phyloP scores from a whole-genome alignment of 2,888 invertebrate genomes.

The Dasypolia templi region DNA sequence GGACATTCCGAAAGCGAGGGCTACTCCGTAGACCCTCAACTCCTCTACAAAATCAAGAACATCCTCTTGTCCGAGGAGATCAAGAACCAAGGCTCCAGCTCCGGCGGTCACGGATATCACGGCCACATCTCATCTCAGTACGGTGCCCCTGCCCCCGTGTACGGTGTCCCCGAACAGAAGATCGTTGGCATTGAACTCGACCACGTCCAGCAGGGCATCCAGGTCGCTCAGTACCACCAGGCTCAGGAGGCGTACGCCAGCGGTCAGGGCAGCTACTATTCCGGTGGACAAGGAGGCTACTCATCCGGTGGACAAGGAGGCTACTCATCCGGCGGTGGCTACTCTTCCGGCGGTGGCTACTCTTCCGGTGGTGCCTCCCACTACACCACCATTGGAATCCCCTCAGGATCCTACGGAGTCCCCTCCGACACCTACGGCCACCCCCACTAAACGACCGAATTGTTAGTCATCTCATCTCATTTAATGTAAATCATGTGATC shows the following conservation, averaged over 20 bases:
- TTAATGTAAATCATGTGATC: constrained; percentile 88
- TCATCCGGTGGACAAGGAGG: constrained; percentile 70
- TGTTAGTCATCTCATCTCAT: constrained; percentile 86
- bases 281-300: constrained; percentile 75
- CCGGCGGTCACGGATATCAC: constrained; percentile 85
- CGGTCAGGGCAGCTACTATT: constrained; percentile 81
- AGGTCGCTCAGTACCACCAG: constrained; percentile 96
- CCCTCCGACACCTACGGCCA: constrained; percentile 87
- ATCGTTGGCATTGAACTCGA: constrained; percentile 96
- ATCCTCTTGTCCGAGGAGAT: constrained; percentile 95
- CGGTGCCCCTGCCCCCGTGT: constrained; percentile 92
- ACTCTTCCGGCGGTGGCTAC: constrained; percentile 72
- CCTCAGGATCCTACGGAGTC: constrained; percentile 88
- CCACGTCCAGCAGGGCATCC: constrained; percentile 96
- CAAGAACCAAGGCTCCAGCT: constrained; percentile 89
- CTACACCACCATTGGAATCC: constrained; percentile 84
- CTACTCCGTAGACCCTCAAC: constrained; percentile 94
- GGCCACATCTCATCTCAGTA: constrained; percentile 92
- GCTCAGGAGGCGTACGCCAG: constrained; percentile 90
- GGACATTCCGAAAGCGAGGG: constrained; percentile 94
- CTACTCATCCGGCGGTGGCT: constrained; percentile 77
- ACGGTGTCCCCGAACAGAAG: constrained; percentile 92
- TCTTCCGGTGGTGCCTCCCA: constrained; percentile 72
- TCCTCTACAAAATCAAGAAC: constrained; percentile 95
- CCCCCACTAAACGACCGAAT: constrained; percentile 83